A percentile compares a stretch with the other conserved stretches of the same genome.
phyloP scores from a whole-genome alignment of 2,113 vertebrate genomes.

The Octodon degus region DNA sequence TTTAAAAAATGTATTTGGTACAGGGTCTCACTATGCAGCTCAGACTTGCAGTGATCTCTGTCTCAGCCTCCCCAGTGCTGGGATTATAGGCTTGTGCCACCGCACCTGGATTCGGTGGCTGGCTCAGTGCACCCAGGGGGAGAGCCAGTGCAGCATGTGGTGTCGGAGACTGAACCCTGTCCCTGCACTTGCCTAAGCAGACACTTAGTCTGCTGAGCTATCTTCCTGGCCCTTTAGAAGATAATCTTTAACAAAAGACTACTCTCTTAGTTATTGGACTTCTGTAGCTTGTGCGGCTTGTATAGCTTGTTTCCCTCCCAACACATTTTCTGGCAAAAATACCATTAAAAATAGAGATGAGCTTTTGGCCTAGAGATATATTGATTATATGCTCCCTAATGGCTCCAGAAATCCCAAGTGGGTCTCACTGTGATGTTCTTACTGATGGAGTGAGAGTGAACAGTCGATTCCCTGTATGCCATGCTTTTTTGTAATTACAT shows the following conservation, averaged over 20 bases:
- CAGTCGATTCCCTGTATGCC: background rate
- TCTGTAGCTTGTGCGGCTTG: background rate
- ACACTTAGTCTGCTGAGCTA: no score
- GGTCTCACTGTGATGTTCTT: background rate
- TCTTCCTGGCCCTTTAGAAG: background rate
- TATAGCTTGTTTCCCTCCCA: background rate
- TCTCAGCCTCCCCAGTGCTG: no score
- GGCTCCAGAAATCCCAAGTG: background rate
- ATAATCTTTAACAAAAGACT: background rate
- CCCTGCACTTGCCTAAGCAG: no score
- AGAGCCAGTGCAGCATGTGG: no score
- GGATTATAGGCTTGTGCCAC: no score
- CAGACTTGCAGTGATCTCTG: no score
- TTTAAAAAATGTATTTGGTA: background rate
- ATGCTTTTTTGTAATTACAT: background rate
- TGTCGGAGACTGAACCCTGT: no score
- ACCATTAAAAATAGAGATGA: background rate
- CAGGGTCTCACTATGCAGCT: no score
- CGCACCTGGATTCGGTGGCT: no score
- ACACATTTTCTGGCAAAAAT: background rate
- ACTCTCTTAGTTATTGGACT: background rate
- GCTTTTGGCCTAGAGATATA: background rate
- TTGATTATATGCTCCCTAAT: background rate
- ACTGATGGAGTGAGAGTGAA: background rate
- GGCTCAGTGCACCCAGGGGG: no score